A percentile compares a stretch with the other conserved stretches of the same genome.
phyloP scores from a whole-genome alignment of 2,888 invertebrate species.

The Cephalotes varians region DNA sequence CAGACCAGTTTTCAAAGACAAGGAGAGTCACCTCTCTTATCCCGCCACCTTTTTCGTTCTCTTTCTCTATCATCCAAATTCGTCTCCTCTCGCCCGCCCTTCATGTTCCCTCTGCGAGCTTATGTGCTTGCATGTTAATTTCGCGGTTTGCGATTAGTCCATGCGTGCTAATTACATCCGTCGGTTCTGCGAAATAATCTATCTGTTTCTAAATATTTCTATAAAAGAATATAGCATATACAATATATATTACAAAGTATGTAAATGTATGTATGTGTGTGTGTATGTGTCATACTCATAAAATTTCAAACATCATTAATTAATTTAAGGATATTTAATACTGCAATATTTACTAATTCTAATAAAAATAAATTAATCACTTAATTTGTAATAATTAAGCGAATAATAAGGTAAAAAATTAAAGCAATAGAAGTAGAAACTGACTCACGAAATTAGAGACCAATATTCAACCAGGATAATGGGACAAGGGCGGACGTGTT shows the following conservation, averaged over 20 bases:
- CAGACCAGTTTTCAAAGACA: conserved; percentile 76
- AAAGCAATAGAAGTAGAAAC: background rate
- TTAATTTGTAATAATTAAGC: background rate
- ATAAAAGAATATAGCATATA: background rate
- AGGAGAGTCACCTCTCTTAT: conserved; percentile 62
- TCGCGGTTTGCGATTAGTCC: conserved; percentile 4
- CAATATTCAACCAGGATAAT: conserved; percentile 66
- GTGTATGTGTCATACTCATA: background rate
- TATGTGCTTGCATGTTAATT: conserved; percentile 51
- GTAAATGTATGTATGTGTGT: background rate
- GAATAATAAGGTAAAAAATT: background rate
- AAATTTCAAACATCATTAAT: background rate
- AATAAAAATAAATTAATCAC: background rate
- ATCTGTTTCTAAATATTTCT: background rate
- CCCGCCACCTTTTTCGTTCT: conserved; percentile 56
- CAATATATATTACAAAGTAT: background rate
- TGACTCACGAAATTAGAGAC: background rate
- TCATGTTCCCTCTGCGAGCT: conserved; percentile 44
- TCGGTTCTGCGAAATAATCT: conserved; percentile 9
- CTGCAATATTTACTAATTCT: background rate
- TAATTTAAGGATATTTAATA: background rate
- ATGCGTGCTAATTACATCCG: conserved; percentile 9
- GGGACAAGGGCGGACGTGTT: conserved; percentile 72
- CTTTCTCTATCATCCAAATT: conserved; percentile 50
- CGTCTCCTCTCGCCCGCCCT: conserved; percentile 22